A percentile compares a stretch with the other conserved stretches of the same genome.
These are phyloP conservation scores for Kryphioiulus occultus DNA, from an alignment of 2,888 invertebrate species.

Conservation along the genomic window DNA sequence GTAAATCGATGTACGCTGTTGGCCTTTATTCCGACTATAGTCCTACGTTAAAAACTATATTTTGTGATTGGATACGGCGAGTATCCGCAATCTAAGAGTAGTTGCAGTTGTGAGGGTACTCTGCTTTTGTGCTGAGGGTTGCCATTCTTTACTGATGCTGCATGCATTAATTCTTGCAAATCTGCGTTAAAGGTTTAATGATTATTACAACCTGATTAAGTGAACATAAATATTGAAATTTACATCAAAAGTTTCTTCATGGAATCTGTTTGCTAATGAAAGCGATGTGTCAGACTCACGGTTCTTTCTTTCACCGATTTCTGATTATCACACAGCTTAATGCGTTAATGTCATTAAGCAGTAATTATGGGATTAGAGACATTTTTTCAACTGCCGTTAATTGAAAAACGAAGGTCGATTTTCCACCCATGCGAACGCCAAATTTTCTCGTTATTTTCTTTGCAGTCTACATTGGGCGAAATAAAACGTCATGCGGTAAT, in stretches of 20 bases:
- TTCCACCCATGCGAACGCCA: not conserved
- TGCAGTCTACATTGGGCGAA: not conserved
- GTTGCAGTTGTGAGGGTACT: too few relatives aligned
- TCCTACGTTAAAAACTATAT: too few relatives aligned
- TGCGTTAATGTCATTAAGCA: not conserved
- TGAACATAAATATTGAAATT: not conserved
- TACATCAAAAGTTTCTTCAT: not conserved
- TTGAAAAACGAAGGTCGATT: not conserved
- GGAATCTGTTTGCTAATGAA: not conserved
- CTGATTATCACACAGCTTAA: not conserved
- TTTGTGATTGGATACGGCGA: too few relatives aligned
- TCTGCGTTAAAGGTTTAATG: not conserved
- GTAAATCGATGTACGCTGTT: too few relatives aligned
- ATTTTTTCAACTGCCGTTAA: not conserved
- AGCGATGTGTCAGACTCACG: not conserved
- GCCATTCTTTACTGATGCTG: not conserved
- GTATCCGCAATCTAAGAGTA: too few relatives aligned
- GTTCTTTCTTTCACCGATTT: not conserved
- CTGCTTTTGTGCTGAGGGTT: too few relatives aligned
- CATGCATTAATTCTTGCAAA: not conserved
- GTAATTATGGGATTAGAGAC: slow-evolving; percentile 1
- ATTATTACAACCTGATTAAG: not conserved
- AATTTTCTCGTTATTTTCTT: not conserved
- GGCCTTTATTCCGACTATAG: too few relatives aligned
- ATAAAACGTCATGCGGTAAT: not conserved